These are phyloP conservation scores for Drosophila demipolita DNA, from an alignment of 2,888 invertebrate genomes.

Conservation along the genomic window DNA sequence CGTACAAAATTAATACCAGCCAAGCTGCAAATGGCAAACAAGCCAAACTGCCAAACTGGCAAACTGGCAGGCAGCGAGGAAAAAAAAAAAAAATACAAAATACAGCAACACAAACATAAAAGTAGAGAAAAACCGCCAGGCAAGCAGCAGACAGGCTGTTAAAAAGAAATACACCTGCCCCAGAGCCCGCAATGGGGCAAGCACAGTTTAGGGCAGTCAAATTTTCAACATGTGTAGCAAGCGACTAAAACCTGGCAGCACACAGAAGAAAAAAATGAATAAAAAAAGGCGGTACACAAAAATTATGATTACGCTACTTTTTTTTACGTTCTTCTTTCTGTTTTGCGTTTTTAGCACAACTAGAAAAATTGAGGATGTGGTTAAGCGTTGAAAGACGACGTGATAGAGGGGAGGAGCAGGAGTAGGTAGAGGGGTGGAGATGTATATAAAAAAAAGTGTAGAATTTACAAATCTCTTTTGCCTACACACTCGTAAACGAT, in stretches of 20 bases:
- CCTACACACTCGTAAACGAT: conserved; percentile 52
- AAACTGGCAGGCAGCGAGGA: conserved; percentile 2
- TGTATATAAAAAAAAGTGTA: conserved; percentile 38
- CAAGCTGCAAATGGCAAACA: conserved; percentile 68
- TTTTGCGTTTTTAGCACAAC: conserved; percentile 56
- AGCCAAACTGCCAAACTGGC: conserved; percentile 36
- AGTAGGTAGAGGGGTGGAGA: background rate
- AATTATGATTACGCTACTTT: conserved; percentile 56
- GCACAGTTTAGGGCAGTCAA: conserved; percentile 46
- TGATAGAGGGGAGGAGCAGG: background rate
- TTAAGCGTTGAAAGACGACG: conserved; percentile 38
- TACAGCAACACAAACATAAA: conserved; percentile 11
- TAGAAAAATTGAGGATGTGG: conserved; percentile 78
- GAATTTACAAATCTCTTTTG: conserved; percentile 68
- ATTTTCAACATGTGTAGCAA: conserved; percentile 66
- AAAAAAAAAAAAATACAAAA: background rate
- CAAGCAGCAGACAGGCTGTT: conserved; percentile 37
- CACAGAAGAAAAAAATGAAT: conserved; percentile 6
- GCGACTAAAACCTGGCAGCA: conserved; percentile 33
- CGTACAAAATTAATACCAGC: conserved; percentile 61
- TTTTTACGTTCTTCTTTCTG: conserved; percentile 5
- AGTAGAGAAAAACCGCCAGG: conserved; percentile 29
- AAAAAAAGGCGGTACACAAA: conserved; percentile 54
- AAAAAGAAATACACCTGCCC: conserved; percentile 65
- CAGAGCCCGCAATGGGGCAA: conserved; percentile 49